Evolutionary conservation across 1,140 invertebrate species (phyloP).

Genomic region (Zaprionus capensis): DNA sequence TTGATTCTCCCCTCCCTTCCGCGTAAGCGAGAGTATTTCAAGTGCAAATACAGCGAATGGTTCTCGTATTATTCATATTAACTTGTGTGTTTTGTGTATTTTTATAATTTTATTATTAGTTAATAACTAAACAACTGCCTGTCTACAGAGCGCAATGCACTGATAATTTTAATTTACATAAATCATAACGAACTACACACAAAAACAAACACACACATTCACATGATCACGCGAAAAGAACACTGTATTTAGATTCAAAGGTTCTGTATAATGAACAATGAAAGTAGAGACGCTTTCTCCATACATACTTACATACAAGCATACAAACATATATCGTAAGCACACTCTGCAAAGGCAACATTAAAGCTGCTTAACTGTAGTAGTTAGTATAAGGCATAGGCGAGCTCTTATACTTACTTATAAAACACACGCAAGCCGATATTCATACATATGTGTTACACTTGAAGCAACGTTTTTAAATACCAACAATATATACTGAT

Average conservation of each 20-base stretch:
- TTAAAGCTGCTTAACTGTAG: conserved; percentile 57
- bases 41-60: conserved; percentile 43
- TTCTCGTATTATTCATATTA: conserved; percentile 46
- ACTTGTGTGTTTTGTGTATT: conserved; percentile 41
- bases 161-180: conserved; percentile 80
- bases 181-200: conserved; percentile 38
- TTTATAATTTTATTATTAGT: conserved; percentile 51
- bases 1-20: neutral
- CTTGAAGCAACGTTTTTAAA: conserved; percentile 66
- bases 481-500: conserved; percentile 35
- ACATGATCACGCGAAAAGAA: neutral
- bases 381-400: conserved; percentile 48
- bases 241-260: conserved; percentile 64
- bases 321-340: conserved; percentile 20
- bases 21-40: conserved; percentile 57
- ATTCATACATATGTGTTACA: conserved; percentile 35
- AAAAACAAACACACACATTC: neutral
- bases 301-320: conserved; percentile 34
- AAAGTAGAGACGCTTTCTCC: conserved; percentile 30
- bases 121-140: conserved; percentile 72
- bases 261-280: conserved; percentile 3
- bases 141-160: conserved; percentile 79
- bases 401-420: conserved; percentile 29
- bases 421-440: conserved; percentile 41
- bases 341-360: conserved; percentile 17